Evolutionary conservation across 2,797 vertebrate genomes (phyloP).

Genomic region (Alouatta caraya): DNA sequence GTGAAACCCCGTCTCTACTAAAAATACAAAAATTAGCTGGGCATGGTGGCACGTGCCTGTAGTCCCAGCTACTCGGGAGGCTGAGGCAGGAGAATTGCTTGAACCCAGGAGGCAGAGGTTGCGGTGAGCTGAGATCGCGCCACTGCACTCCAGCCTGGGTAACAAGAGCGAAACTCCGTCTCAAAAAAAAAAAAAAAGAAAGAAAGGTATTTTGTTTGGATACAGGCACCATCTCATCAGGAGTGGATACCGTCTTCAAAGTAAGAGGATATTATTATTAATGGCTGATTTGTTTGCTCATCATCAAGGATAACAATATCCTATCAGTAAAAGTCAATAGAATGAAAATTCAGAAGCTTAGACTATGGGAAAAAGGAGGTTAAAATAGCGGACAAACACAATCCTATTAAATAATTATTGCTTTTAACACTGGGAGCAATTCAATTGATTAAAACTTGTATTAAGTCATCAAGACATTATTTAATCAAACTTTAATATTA

Average conservation of each 20-base stretch:
- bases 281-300: neutral
- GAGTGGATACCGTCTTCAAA: neutral
- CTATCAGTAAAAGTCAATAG: neutral
- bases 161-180: too few relatives aligned
- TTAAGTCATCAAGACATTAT: neutral
- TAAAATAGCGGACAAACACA: neutral
- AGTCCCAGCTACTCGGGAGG: too few relatives aligned
- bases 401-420: neutral
- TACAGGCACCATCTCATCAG: neutral
- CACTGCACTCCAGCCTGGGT: too few relatives aligned
- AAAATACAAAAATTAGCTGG: too few relatives aligned
- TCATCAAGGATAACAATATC: neutral
- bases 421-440: neutral
- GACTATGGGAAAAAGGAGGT: neutral
- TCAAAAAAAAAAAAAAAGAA: neutral
- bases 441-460: neutral
- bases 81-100: too few relatives aligned
- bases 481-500: slow-evolving; percentile 37
- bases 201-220: neutral
- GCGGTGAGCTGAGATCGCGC: too few relatives aligned
- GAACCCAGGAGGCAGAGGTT: too few relatives aligned
- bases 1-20: too few relatives aligned
- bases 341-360: neutral
- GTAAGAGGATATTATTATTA: neutral
- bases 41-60: too few relatives aligned